Evolutionary conservation across 2,797 vertebrate species (phyloP), one percentile per base, ranked within the genome.

Genomic region (Emydoidea blandingii): DNA sequence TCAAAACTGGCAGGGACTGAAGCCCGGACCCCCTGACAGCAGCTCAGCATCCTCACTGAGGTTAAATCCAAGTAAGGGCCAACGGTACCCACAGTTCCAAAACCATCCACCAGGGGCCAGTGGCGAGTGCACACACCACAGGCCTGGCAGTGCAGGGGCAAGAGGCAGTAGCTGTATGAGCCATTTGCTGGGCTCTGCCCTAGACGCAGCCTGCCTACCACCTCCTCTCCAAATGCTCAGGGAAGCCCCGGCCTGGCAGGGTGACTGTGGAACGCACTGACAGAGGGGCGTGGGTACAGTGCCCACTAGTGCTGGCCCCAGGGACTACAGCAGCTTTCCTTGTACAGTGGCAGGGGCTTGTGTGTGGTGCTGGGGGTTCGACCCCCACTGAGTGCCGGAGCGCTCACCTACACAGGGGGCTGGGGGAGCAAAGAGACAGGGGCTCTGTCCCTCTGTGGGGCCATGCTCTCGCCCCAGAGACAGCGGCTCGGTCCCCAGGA

Each of bases 61-160:
- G 65, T 12, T 47, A 76, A 27, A 44, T 44, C 41, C 12, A 44
- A 47, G 41, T 29, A 47, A 27, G 12, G 41, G 65, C 65, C n/a
- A n/a, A 21, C 1, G 5, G n/a, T 19, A 37, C 65, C 16, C 12
- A 6, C n/a, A 37, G 65, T 19, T 72, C 34, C n/a, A 9, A 72
- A 12, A 12, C 37, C 68, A 72, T 16, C 27, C 41, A 0, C 12
- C 4, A 0, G 11, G 12, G 29, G 6, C 14, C 62, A n/a, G 29
- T 59, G 29, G 29, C 12, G 6, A 18, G 34, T 2, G 34, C 57
- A 62, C 57, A 59, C n/a, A 21, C n/a, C 9, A 4, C n/a, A 5
- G 65, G 3, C 8, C 57, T 59, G 12, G 12, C 29, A 31, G 57
- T 14, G 12, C 29, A 59, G 29, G n/a, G 9, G 8, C 34, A n/a